phyloP scores from a whole-genome alignment of 1,140 invertebrate genomes.

The Bombus impatiens region DNA sequence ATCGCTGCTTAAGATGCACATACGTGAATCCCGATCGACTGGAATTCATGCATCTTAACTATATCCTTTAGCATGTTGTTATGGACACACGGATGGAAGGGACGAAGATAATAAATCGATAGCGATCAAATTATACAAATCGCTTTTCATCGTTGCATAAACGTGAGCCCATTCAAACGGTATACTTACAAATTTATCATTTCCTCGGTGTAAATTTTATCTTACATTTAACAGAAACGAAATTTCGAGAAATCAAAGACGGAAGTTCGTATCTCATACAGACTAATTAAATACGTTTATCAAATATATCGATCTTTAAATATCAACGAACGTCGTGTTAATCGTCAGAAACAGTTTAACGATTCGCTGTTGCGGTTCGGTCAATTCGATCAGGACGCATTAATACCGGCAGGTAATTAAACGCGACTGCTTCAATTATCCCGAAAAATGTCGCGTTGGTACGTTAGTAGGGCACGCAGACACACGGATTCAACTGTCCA shows the following conservation, averaged over 20 bases:
- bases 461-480: slow-evolving; percentile 38
- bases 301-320: not conserved
- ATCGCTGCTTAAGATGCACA: slow-evolving; percentile 36
- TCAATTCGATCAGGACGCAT: not conserved
- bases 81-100: not conserved
- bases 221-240: no score
- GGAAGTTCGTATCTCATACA: not conserved
- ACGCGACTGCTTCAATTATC: not conserved
- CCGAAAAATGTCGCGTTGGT: slow-evolving; percentile 7
- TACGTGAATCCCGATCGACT: slow-evolving; percentile 32
- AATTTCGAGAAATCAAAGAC: no score
- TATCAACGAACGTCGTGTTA: not conserved
- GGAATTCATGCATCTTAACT: slow-evolving; percentile 37
- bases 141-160: not conserved
- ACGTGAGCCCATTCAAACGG: not conserved
- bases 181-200: no score
- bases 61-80: slow-evolving; percentile 26
- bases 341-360: no score
- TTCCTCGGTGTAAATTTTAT: not conserved
- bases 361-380: no score
- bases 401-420: slow-evolving; percentile 7
- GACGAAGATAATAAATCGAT: not conserved
- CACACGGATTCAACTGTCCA: slow-evolving; percentile 39
- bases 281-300: not conserved
- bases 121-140: slow-evolving; percentile 12